These are phyloP conservation scores for Arctia plantaginis DNA, from an alignment of 2,888 invertebrate species.

Conservation along the genomic window DNA sequence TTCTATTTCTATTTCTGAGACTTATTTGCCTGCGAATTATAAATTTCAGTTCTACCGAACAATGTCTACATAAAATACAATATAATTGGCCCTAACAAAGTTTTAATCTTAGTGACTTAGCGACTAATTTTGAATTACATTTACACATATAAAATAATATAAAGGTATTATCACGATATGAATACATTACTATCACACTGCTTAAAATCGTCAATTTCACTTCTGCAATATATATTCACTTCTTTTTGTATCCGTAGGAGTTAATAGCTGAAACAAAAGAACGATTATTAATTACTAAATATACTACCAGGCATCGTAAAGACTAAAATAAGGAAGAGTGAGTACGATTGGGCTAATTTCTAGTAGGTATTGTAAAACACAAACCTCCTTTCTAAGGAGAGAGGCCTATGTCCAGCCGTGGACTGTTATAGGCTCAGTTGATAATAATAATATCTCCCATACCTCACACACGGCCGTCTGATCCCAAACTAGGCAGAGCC, in stretches of 20 bases:
- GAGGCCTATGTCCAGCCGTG: too few species aligned
- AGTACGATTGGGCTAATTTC: not conserved
- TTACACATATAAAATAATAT: slow-evolving; percentile 38
- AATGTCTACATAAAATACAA: not conserved
- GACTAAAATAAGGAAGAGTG: too few species aligned
- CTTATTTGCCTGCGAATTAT: not conserved
- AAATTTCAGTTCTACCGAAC: not conserved
- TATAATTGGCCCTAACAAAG: not conserved
- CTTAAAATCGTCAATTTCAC: slow-evolving; percentile 20
- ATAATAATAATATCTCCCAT: too few species aligned
- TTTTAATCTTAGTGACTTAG: slow-evolving; percentile 5
- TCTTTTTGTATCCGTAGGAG: slow-evolving; percentile 90
- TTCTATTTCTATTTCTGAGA: not conserved
- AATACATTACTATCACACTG: slow-evolving; percentile 51
- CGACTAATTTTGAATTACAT: slow-evolving; percentile 6
- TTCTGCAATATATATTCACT: slow-evolving; percentile 48
- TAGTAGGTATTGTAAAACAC: not conserved
- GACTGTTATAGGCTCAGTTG: too few species aligned
- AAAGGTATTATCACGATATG: slow-evolving; percentile 53
- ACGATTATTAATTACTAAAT: not conserved
- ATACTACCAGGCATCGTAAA: not conserved
- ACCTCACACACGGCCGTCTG: too few species aligned
- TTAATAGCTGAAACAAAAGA: slow-evolving; percentile 87
- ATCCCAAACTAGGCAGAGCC: too few species aligned
- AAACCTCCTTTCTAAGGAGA: too few species aligned